phyloP scores from a whole-genome alignment of 2,888 invertebrate genomes.

The Morpho deidamia region DNA sequence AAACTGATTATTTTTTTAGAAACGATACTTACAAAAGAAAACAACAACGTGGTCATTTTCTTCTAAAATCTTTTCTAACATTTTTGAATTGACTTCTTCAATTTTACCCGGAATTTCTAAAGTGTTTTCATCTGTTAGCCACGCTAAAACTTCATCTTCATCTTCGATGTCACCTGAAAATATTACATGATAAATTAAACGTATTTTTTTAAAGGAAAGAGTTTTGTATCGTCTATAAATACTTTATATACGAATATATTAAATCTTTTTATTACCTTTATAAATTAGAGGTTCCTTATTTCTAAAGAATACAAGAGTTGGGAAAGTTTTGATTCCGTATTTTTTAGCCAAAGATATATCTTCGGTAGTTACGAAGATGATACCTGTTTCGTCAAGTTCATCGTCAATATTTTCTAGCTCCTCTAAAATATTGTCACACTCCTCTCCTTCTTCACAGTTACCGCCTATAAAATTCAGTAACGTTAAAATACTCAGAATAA shows the following conservation, averaged over 20 bases:
- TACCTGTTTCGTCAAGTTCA: slow-evolving; percentile 94
- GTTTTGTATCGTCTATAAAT: not conserved
- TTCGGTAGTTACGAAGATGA: slow-evolving; percentile 95
- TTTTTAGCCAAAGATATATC: slow-evolving; percentile 89
- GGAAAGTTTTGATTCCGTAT: slow-evolving; percentile 90
- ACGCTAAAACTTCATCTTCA: slow-evolving; percentile 93
- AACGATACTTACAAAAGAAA: slow-evolving; percentile 89
- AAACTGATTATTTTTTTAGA: not conserved
- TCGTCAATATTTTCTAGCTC: slow-evolving; percentile 95
- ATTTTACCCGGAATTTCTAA: slow-evolving; percentile 94
- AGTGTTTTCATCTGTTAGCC: slow-evolving; percentile 94
- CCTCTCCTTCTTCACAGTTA: slow-evolving; percentile 91
- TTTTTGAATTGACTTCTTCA: slow-evolving; percentile 93
- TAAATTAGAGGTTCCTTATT: slow-evolving; percentile 93
- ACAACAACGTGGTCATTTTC: slow-evolving; percentile 94
- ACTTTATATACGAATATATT: not conserved
- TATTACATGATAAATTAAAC: not conserved
- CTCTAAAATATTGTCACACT: slow-evolving; percentile 90
- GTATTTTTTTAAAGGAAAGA: not conserved
- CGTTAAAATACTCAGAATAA: not conserved
- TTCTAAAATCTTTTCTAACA: slow-evolving; percentile 93
- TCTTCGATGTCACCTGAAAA: slow-evolving; percentile 88
- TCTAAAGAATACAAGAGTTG: slow-evolving; percentile 92
- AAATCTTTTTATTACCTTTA: slow-evolving; percentile 64
- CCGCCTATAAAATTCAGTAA: slow-evolving; percentile 77